Evolutionary conservation across 2,797 vertebrate species (phyloP), one percentile per base, ranked within the genome.

Genomic region (Nasua narica): DNA sequence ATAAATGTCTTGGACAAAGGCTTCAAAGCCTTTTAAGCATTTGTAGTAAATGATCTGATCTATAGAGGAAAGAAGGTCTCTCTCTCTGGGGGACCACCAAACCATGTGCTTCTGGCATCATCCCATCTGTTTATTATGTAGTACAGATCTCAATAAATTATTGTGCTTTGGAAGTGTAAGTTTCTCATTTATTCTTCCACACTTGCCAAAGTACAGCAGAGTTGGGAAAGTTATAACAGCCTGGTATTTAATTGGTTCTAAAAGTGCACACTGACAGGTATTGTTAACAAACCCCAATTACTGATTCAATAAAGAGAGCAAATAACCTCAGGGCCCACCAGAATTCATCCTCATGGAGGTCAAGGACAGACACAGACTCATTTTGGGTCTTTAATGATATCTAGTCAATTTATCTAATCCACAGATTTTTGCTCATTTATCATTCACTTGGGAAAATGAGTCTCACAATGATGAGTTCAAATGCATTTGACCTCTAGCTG

Each of bases 121-220:
- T 50, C 19, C 90, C 69, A 87, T 91, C 79, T 92, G 50, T 78
- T 56, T 82, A 94, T 84, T 86, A 97, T 54, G 87, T 78, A 84
- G 27, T 29, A 50, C 89, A 97, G 83, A 74, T 14, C 37, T 50
- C 72, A 74, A 54, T 94, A 97, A 97, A 97, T 95, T 85, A n/a
- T 1, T 48, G 46, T n/a, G 27, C 60, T 90, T 67, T 74, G 46
- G 32, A 94, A 58, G 50, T 74, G 1, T 25, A 37, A 52, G 37
- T 46, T 74, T 94, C 90, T 92, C 35, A 29, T 93, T 93, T 72
- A 70, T 86, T 72, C 90, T 76, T 88, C 70, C n/a, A 46, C 43
- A 13, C 50, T 87, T 86, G 74, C 54, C 62, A n/a, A 91, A 90
- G 87, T 40, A 72, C 25, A 93, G 43, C 58, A 67, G 52, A 43